phyloP scores from a whole-genome alignment of 2,113 vertebrate genomes.

The Callospermophilus lateralis region DNA sequence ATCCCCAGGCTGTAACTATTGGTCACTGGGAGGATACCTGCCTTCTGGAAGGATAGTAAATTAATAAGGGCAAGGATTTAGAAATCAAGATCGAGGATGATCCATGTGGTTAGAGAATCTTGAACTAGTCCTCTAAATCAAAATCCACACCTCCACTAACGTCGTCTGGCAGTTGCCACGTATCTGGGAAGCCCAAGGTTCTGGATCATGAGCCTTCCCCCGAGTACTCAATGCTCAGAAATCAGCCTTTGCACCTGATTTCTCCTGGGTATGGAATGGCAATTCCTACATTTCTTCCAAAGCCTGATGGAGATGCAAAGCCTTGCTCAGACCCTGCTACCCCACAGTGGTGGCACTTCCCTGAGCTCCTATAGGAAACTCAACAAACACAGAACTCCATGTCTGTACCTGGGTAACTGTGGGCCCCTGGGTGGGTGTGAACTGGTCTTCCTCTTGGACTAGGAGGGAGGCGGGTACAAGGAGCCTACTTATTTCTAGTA shows the following conservation, averaged over 20 bases:
- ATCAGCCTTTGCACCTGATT: not conserved
- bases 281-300: not conserved
- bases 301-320: not conserved
- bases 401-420: not conserved
- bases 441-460: not conserved
- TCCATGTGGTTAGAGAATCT: not conserved
- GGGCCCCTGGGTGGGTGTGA: fast-evolving
- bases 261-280: fast-evolving
- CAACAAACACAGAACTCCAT: not conserved
- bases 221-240: not conserved
- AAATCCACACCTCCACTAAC: not conserved
- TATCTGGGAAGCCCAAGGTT: not conserved
- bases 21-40: not conserved
- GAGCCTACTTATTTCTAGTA: not conserved
- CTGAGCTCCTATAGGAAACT: not conserved
- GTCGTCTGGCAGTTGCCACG: not conserved
- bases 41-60: conserved; percentile 48
- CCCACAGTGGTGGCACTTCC: not conserved
- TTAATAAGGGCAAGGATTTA: conserved; percentile 35
- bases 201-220: not conserved
- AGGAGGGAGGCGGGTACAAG: fast-evolving
- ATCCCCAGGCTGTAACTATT: not conserved
- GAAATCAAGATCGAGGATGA: not conserved
- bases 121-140: conserved; percentile 8
- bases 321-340: not conserved